Base-by-base conservation (phyloP, 2,113 vertebrate genomes). In the Paratilapia polleni region DNA sequence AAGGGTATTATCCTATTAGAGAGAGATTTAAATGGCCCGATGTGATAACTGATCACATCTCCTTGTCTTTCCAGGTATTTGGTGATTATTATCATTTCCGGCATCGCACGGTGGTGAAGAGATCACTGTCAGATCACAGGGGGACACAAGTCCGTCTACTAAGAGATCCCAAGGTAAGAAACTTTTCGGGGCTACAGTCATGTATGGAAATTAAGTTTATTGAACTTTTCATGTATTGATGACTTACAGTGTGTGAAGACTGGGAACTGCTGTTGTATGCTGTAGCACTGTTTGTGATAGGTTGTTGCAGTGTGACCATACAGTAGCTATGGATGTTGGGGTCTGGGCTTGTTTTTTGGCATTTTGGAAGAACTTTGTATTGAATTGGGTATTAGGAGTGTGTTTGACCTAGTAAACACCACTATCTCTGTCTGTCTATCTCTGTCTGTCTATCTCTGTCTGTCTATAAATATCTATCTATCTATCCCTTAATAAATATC, bases 1-100 rank as follows among this genome's bases (percentile, higher is more conserved):
- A 15, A 7, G 19, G 41, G 3, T 49, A 11, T 54, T 34, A 78
- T 85, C 66, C 47, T 66, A 79, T 52, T 12, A 64, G 6, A 81
- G 10, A 19, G 24, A 61, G 28, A 77, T 64, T 54, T 43, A 38
- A 87, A 57, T 62, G 7, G 0, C 14, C 8, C 62, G 3, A n/a
- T 83, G 36, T 82, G 59, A 82, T 66, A 77, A 83, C 63, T 56
- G 66, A 61, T 78, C 6, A 4, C 59, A 82, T 92, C 38, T 76
- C 20, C 66, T 78, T 89, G 70, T 88, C 88, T 76, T 70, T 94
- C 58, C 92, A 99, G 98, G 97, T 98, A 83, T 98, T 99, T 11
- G 97, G 96, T 0, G 96, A 98, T 93, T 97, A 97, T 94, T 99
- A 98, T 95, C 97, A 99, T 93, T 99, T 99, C 63, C 92, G 94